Conservation (phyloP, 1,140 invertebrate genomes). For the Aphelenchoides besseyi region DNA sequence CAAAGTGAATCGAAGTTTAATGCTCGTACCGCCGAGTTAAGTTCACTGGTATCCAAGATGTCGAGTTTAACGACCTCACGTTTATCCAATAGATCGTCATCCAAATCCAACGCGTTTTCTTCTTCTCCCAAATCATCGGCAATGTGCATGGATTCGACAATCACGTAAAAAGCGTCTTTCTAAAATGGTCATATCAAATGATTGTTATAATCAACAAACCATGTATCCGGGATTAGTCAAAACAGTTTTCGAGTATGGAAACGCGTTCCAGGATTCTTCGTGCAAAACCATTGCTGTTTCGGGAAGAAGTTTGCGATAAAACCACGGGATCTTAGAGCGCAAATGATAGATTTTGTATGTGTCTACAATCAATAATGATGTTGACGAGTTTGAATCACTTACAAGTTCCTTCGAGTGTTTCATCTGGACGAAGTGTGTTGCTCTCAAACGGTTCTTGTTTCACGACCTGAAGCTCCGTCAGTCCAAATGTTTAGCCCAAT, state of each 20-base stretch:
- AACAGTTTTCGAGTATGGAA: slow-evolving; percentile 93
- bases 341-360: slow-evolving; percentile 99
- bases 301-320: slow-evolving; percentile 82
- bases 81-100: slow-evolving; percentile 30
- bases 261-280: slow-evolving; percentile 99
- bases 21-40: background rate
- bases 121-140: slow-evolving; percentile 56
- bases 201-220: background rate
- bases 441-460: slow-evolving; percentile 90
- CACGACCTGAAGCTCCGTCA: slow-evolving; percentile 68
- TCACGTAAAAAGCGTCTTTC: slow-evolving; percentile 82
- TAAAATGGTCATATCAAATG: background rate
- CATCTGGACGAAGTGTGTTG: slow-evolving; percentile 79
- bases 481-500: slow-evolving; percentile 16
- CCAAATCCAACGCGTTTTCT: slow-evolving; percentile 15
- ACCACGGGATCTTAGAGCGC: slow-evolving; percentile 69
- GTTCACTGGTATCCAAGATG: slow-evolving; percentile 26
- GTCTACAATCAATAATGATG: slow-evolving; percentile 89
- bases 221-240: slow-evolving; percentile 39
- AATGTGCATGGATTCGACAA: slow-evolving; percentile 89
- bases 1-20: background rate
- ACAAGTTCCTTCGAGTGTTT: slow-evolving; percentile 81
- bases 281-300: slow-evolving; percentile 92
- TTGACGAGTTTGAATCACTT: too few species aligned
- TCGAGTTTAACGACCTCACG: slow-evolving; percentile 43